Evolutionary conservation across 2,797 vertebrate genomes (phyloP).

Genomic region (Tympanoctomys barrerae): DNA sequence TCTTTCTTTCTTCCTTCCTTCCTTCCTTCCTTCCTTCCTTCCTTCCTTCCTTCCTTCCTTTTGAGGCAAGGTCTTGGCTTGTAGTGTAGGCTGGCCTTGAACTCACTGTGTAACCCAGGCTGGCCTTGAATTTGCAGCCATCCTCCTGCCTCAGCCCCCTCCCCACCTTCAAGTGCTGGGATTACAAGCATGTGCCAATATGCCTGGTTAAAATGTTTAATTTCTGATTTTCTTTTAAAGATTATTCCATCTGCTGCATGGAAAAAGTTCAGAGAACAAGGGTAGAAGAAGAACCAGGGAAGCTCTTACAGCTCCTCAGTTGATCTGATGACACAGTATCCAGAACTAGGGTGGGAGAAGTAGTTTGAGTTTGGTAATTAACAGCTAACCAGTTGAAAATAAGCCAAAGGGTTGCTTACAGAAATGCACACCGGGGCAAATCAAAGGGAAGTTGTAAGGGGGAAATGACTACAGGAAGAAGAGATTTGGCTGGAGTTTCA

Average conservation of each 20-base stretch:
- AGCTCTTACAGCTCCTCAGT: neutral
- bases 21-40: no score
- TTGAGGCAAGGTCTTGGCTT: neutral
- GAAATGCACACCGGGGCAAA: neutral
- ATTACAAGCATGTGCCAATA: neutral
- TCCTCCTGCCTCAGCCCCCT: neutral
- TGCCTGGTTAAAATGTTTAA: neutral
- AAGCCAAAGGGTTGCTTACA: conserved; percentile 23
- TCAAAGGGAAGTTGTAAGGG: neutral
- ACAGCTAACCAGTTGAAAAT: neutral
- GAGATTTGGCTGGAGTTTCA: conserved; percentile 16
- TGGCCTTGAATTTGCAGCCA: neutral
- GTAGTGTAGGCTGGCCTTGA: neutral
- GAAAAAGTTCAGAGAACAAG: neutral
- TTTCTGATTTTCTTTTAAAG: conserved; percentile 31
- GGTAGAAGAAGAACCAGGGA: neutral
- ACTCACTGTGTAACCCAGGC: neutral
- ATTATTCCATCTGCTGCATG: neutral
- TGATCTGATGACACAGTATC: neutral
- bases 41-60: no score
- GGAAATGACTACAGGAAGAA: conserved; percentile 22
- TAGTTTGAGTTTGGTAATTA: neutral
- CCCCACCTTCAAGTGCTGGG: neutral
- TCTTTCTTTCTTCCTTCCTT: neutral
- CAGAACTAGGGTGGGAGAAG: neutral